Evolutionary conservation across 2,113 vertebrate species (phyloP), one percentile per base, ranked within the genome.

Genomic region (Zeus faber): DNA sequence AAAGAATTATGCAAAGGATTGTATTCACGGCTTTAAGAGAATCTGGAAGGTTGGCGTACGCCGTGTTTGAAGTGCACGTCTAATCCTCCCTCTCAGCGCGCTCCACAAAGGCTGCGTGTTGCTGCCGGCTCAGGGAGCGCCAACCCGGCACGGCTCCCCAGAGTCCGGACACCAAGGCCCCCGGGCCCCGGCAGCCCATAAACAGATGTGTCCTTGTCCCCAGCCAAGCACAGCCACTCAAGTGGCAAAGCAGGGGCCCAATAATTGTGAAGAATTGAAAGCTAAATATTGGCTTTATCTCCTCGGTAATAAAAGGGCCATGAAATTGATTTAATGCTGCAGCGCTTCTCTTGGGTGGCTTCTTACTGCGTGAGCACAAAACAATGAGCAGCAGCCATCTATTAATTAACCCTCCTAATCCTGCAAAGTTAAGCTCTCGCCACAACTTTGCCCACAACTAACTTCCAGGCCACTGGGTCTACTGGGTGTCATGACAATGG

Each of bases 321-420:
- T 91, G 91, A 93, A 93, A 93, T 93, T 90, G 88, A 88, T 92
- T 91, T 89, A 90, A 91, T 93, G 90, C 88, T 85, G 91, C 88
- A 79, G 73, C 85, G 89, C 87, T 84, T 91, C 91, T 92, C 90
- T 87, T 84, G 89, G 90, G 74, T 87, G 72, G 77, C 26, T 65
- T 85, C 86, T 81, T 88, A 85, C 50, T 54, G 89, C 71, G 83
- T 82, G 76, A 63, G 86, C 76, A 82, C 89, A 89, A 88, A 92
- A 80, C 79, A 68, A 88, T 91, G 87, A 87, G 82, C 88, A 87
- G 85, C 67, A 89, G 88, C 85, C 86, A 89, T 81, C 89, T 89
- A 83, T 91, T 93, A 92, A 92, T 93, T 92, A 90, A 89, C 81
- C 61, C 79, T 87, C 84, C 87, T 88, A 47, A 91, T 92, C 89